Evolutionary conservation across 2,797 vertebrate genomes (phyloP).

Genomic region (Myripristis murdjan): DNA sequence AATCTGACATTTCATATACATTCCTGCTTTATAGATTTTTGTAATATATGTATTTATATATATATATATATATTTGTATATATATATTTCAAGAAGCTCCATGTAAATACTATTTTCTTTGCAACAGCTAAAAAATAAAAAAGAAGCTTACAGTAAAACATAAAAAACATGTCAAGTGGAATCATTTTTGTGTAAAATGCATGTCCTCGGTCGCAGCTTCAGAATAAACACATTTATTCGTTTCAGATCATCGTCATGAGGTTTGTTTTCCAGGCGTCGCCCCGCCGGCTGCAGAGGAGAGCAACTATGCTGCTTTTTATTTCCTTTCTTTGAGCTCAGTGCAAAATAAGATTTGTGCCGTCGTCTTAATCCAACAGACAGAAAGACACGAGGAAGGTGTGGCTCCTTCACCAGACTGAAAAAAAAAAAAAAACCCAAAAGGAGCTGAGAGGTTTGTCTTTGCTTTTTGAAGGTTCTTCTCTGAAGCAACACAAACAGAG

Average conservation of each 20-base stretch:
- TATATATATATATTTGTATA: constrained; percentile 56
- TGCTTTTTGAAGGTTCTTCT: no score
- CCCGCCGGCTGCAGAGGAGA: constrained; percentile 91
- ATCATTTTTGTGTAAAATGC: constrained; percentile 75
- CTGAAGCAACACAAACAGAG: no score
- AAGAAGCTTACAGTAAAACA: constrained; percentile 93
- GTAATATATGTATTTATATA: no score
- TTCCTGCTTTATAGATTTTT: constrained; percentile 94
- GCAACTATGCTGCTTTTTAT: constrained; percentile 80
- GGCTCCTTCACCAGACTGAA: constrained; percentile 34
- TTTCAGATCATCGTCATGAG: constrained; percentile 89
- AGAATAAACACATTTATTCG: constrained; percentile 78
- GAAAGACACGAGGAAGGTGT: constrained; percentile 33
- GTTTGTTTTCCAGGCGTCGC: no score
- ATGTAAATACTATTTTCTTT: constrained; percentile 96
- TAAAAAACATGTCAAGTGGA: constrained; percentile 92
- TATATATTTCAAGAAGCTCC: constrained; percentile 91
- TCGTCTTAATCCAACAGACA: constrained; percentile 83
- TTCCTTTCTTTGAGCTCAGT: constrained; percentile 89
- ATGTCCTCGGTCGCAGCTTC: constrained; percentile 92
- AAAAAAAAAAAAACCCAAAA: no score
- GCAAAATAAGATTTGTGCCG: constrained; percentile 90
- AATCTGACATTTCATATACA: constrained; percentile 96
- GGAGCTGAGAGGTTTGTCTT: no score
- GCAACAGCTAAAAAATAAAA: constrained; percentile 84